Conservation (phyloP, 2,888 invertebrate genomes). For the Sarcophaga caerulescens region DNA sequence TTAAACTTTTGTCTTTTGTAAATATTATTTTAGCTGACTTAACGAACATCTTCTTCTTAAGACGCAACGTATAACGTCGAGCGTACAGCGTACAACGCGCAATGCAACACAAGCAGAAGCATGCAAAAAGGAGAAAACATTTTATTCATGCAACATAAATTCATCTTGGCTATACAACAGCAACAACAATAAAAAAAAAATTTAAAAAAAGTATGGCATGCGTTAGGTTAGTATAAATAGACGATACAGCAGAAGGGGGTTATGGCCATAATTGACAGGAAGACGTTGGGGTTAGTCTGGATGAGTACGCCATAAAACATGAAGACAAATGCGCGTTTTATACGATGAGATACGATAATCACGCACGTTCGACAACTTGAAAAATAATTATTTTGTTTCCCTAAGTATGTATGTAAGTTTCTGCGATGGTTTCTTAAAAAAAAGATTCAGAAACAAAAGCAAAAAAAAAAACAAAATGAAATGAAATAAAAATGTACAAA, state of each 20-base stretch:
- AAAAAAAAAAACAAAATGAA: too few relatives aligned
- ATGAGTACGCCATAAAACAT: neutral
- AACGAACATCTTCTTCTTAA: constrained; percentile 57
- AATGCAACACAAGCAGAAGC: neutral
- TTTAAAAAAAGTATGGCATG: neutral
- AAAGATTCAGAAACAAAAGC: neutral
- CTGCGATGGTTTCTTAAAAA: constrained; percentile 21
- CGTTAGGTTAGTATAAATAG: neutral
- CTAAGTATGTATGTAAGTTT: constrained; percentile 40
- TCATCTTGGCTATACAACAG: neutral
- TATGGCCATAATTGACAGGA: neutral
- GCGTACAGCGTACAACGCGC: constrained; percentile 2
- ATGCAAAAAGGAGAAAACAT: neutral
- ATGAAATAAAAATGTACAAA: neutral
- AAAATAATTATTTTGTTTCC: constrained; percentile 68
- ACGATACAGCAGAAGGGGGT: neutral
- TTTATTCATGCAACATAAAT: constrained; percentile 1
- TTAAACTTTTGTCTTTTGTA: constrained; percentile 67
- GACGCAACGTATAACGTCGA: neutral
- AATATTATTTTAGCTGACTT: constrained; percentile 69
- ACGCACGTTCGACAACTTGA: constrained; percentile 72
- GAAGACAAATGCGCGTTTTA: constrained; percentile 17
- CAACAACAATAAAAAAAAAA: neutral
- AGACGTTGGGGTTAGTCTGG: neutral
- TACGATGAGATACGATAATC: constrained; percentile 65